Evolutionary conservation across 1,140 invertebrate species (phyloP), one percentile per base, ranked within the genome.

Genomic region (Apis laboriosa): DNA sequence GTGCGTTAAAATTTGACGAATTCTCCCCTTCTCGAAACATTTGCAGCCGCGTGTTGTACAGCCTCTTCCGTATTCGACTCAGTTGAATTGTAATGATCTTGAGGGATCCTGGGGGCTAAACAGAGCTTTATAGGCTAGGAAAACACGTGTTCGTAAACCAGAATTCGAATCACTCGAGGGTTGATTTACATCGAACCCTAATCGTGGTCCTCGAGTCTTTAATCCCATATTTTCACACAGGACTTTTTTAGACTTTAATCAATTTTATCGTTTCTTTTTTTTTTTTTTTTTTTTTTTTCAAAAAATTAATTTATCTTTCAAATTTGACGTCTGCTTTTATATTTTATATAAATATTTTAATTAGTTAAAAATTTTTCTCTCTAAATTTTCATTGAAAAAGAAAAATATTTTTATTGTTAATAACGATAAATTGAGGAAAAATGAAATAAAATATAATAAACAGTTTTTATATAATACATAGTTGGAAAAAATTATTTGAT

Each of bases 61-160:
- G 43, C 34, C 56, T 34, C 67, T 73, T 73, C 68, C 24, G 68
- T 72, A 28, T 51, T 67, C 61, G 61, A n/a, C 56, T 17, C 13
- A 55, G 51, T 58, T 58, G 71, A 67, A 60, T 75, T n/a, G 51
- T 63, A 78, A 71, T 55, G 80, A 83, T 77, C 63, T 80, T 74
- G 17, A 63, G 63, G 11, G 72, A 81, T 81, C 34, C 28, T 12
- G 2, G 12, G 61, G 28, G 34, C 24, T 13, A 51, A 74, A 58
- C 58, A 24, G 49, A 51, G 56, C 64, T 83, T 77, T 83, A 58
- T 56, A 63, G 13, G 43, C 49, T 58, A 71, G 58, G 80, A 78
- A 64, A 70, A 78, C 75, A 71, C 80, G 56, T 83, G 80, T 83
- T 78, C 75, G 66, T 71, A 63, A 83, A 83, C 56, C 80, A 63